Evolutionary conservation across 1,140 invertebrate genomes (phyloP), one percentile per base, ranked within the genome.

Genomic region (Asobara japonica): DNA sequence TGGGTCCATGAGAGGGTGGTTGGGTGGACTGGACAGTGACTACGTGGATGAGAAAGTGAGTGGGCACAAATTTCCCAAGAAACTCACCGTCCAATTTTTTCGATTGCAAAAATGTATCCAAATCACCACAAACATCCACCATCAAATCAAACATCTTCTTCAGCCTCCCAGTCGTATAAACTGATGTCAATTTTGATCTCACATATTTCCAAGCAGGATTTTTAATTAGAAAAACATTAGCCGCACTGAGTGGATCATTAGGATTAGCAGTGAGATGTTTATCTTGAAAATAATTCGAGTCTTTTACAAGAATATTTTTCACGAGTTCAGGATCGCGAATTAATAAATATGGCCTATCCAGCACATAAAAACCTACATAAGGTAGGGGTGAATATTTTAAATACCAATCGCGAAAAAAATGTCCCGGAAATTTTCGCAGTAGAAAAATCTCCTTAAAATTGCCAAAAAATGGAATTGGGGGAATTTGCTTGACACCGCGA

Each of bases 301-400:
- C 89, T 66, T 88, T 89, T 0, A 89, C 79, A 6, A 88, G 27
- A 10, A 90, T 65, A 3, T 83, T 72, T 67, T 88, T 89, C 0
- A 89, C 72, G 0, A 89, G 45, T 1, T 88, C 82, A 0, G 84
- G 79, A 69, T 89, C 88, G 2, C 86, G 79, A 2, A 89, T 22
- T 1, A 89, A 25, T 0, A 90, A 65, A 0, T 65, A 77, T 0
- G 87, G 86, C 13, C 79, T 79, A 36, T 84, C 78, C 7, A 86
- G 77, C 4, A 84, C 18, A 33, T 82, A 87, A 18, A 85, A 80
- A 0, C 85, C 85, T 4, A 82, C 48, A 18, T 77, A 84, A 7
- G 73, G 75, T 6, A 74, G 2, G 3, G 71, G 73, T 18, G 77
- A 29, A 0, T 38, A 65, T 13, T 45, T 0, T 2, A 75, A n/a